Conservation (phyloP, 2,113 vertebrate genomes). For the Mobula birostris region DNA sequence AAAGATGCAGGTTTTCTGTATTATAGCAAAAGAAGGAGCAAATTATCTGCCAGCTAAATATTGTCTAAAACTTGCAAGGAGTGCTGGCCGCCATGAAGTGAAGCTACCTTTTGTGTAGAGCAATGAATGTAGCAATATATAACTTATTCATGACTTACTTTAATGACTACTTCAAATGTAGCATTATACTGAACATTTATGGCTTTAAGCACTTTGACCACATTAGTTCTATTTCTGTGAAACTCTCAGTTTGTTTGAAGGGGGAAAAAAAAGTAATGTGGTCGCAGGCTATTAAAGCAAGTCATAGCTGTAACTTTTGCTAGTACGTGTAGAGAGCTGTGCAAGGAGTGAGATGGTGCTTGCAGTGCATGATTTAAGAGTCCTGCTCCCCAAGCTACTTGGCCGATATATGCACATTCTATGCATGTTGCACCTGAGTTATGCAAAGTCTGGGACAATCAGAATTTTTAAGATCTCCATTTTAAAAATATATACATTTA, state of each 20-base stretch:
- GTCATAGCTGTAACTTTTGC: background rate
- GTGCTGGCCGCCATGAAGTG: background rate
- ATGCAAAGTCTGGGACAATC: constrained; percentile 15
- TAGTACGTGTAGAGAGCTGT: background rate
- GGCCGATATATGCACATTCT: background rate
- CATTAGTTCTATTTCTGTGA: background rate
- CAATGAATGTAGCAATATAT: background rate
- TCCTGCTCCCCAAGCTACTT: background rate
- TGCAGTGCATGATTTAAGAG: background rate
- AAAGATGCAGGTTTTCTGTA: background rate
- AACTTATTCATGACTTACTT: background rate
- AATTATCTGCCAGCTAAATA: background rate
- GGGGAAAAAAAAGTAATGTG: background rate
- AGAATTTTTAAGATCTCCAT: constrained; percentile 10
- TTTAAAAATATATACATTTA: background rate
- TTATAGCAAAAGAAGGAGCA: background rate
- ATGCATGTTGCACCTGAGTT: constrained; percentile 13
- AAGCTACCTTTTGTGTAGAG: background rate
- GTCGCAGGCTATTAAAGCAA: background rate
- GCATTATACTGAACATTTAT: background rate
- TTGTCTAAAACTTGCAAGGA: background rate
- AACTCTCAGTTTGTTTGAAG: background rate
- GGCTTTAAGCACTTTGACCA: background rate
- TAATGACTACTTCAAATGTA: background rate
- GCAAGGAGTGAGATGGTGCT: background rate